Percentiles rank a stretch among this genome's conserved stretches.
Evolutionary conservation across 1,140 invertebrate genomes (phyloP).

Genomic region (Bombyx mori): DNA sequence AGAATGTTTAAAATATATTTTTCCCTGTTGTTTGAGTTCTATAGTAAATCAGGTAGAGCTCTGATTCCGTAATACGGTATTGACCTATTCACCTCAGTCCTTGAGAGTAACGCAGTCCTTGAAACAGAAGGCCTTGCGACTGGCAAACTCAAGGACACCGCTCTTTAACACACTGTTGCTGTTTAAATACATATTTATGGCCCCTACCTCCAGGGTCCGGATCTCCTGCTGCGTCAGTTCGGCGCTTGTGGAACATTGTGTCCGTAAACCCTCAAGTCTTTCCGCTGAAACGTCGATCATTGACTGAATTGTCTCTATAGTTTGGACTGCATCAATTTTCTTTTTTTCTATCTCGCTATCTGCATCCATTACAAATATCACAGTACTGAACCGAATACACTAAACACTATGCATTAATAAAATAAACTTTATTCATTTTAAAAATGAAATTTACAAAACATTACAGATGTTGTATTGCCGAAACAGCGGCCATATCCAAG

Average conservation of each 20-base stretch:
- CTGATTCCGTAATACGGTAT: constrained; percentile 26
- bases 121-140: constrained; percentile 37
- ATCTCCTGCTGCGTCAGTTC: constrained; percentile 97
- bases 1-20: too few relatives aligned
- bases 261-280: constrained; percentile 91
- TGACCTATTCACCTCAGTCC: constrained; percentile 51
- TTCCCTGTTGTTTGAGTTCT: too few relatives aligned
- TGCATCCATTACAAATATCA: constrained; percentile 73
- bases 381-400: constrained; percentile 62
- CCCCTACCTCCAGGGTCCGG: constrained; percentile 87
- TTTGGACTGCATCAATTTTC: constrained; percentile 77
- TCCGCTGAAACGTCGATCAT: constrained; percentile 96
- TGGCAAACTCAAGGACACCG: constrained; percentile 52
- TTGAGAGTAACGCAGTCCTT: constrained; percentile 47
- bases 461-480: constrained; percentile 68
- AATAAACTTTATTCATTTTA: constrained; percentile 69
- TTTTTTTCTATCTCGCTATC: constrained; percentile 73
- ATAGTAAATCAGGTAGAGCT: background rate
- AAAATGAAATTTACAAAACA: constrained; percentile 70
- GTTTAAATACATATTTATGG: constrained; percentile 6
- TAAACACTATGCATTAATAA: constrained; percentile 63
- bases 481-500: constrained; percentile 69
- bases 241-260: constrained; percentile 91
- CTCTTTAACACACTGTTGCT: constrained; percentile 25
- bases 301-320: constrained; percentile 77